phyloP scores from a whole-genome alignment of 2,888 invertebrate genomes.

The Priocnemis perturbator region DNA sequence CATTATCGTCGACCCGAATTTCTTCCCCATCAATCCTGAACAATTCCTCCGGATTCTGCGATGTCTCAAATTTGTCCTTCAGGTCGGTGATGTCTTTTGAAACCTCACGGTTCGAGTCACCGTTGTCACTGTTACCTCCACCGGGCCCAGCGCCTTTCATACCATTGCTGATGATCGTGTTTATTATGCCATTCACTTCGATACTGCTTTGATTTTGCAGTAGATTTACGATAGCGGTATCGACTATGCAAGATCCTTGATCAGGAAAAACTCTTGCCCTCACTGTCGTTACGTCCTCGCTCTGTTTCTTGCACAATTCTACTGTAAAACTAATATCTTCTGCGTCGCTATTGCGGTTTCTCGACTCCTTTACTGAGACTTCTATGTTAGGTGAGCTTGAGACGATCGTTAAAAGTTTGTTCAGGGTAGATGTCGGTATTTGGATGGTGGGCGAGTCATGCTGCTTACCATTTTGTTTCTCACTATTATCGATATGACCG shows the following conservation, averaged over 20 bases:
- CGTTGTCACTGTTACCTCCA: too few species aligned
- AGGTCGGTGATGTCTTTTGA: slow-evolving; percentile 62
- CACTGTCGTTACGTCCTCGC: slow-evolving; percentile 56
- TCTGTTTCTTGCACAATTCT: slow-evolving; percentile 67
- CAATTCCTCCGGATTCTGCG: slow-evolving; percentile 70
- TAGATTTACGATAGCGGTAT: slow-evolving; percentile 65
- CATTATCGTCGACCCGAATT: slow-evolving; percentile 72
- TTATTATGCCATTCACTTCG: slow-evolving; percentile 68
- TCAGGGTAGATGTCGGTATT: slow-evolving; percentile 70
- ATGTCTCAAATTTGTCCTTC: slow-evolving; percentile 61
- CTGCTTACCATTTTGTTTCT: slow-evolving; percentile 27
- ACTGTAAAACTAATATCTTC: slow-evolving; percentile 73
- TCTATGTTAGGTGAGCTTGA: slow-evolving; percentile 68
- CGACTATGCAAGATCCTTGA: slow-evolving; percentile 71
- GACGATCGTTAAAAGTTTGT: slow-evolving; percentile 69
- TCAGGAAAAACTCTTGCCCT: slow-evolving; percentile 72
- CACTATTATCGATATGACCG: slow-evolving; percentile 38
- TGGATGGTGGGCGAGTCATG: slow-evolving; percentile 64
- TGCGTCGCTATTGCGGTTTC: slow-evolving; percentile 61
- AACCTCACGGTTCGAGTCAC: slow-evolving; percentile 37
- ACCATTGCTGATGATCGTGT: slow-evolving; percentile 60
- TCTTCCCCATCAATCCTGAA: slow-evolving; percentile 72
- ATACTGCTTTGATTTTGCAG: slow-evolving; percentile 66
- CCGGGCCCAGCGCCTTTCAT: slow-evolving; percentile 48
- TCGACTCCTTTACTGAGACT: slow-evolving; percentile 71